These are phyloP conservation scores for Ephialtes manifestator DNA, from an alignment of 2,888 invertebrate genomes.

Conservation along the genomic window DNA sequence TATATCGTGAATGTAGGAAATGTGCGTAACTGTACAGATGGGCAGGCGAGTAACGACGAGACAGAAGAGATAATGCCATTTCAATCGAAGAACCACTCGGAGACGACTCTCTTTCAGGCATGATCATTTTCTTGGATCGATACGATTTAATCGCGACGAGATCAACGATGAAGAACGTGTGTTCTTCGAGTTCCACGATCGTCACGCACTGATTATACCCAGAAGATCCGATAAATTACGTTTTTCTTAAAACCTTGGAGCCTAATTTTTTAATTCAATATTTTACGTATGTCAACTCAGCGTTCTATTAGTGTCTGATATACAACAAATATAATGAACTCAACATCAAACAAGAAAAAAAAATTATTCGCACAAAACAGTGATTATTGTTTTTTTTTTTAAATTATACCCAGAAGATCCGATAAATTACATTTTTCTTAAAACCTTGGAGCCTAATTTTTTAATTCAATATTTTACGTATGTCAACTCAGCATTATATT, in stretches of 20 bases:
- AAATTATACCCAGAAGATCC: conserved; percentile 50
- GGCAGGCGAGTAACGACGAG: conserved; percentile 1
- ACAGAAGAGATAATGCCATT: conserved; percentile 60
- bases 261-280: conserved; percentile 2
- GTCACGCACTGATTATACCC: conserved; percentile 25
- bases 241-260: background rate
- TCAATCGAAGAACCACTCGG: conserved; percentile 40
- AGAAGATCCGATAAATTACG: conserved; percentile 38
- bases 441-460: background rate
- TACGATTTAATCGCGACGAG: conserved; percentile 57
- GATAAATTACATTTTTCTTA: conserved; percentile 24
- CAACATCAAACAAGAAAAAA: no score
- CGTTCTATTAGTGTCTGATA: background rate
- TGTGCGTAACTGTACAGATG: background rate
- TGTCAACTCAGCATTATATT: background rate
- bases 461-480: background rate
- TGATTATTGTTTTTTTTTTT: no score
- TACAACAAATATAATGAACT: no score
- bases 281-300: background rate
- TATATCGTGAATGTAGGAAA: background rate
- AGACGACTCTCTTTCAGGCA: conserved; percentile 31
- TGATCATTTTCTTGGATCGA: conserved; percentile 56
- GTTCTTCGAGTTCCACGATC: conserved; percentile 17
- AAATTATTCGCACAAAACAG: no score
- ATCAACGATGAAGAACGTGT: conserved; percentile 6